Evolutionary conservation across 1,140 invertebrate genomes (phyloP), one percentile per base, ranked within the genome.

Genomic region (Glossosoma conforme): DNA sequence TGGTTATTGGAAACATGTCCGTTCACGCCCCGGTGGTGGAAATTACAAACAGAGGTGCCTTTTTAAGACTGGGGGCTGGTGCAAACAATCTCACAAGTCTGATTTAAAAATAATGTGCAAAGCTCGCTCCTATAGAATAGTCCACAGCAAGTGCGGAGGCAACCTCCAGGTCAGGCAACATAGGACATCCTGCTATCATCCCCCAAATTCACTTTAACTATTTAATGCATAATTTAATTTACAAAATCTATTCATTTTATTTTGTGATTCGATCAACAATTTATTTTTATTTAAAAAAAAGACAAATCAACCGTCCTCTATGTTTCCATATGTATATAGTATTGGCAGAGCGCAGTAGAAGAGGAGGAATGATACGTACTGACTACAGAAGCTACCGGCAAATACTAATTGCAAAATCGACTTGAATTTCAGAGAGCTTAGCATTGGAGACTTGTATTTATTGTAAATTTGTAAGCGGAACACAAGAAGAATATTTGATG

Each of bases 11-110:
- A 32, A 37, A 46, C 33, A 46, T 35, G 17, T 48, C 21, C 36
- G 20, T 4, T 3, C 33, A 18, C 28, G 17, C n/a, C 22, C 32
- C 43, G 30, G 43, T 28, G 40, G 37, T 38, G 51, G 54, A 46
- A 18, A 44, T 54, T 52, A 43, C 45, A 50, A 60, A 60, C 56
- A 58, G 56, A 61, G 59, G 59, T 61, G 59, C 59, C 59, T 61
- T 61, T 58, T 52, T 58, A 58, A 54, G 52, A 55, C 52, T 55
- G 59, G 54, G 58, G 58, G 55, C 51, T 54, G 58, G 52, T 57
- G 58, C 51, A 52, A 57, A 57, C 55, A 51, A 51, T 54, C 58
- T 57, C 55, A 58, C 58, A 54, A 54, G 58, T 56, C 51, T 60
- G 52, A 59, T 54, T 49, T 54, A 54, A 52, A 58, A 58, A 50